Percentiles rank a stretch among this genome's conserved stretches.
phyloP scores from a whole-genome alignment of 2,888 invertebrate genomes.

The Sinotaia quadrata region DNA sequence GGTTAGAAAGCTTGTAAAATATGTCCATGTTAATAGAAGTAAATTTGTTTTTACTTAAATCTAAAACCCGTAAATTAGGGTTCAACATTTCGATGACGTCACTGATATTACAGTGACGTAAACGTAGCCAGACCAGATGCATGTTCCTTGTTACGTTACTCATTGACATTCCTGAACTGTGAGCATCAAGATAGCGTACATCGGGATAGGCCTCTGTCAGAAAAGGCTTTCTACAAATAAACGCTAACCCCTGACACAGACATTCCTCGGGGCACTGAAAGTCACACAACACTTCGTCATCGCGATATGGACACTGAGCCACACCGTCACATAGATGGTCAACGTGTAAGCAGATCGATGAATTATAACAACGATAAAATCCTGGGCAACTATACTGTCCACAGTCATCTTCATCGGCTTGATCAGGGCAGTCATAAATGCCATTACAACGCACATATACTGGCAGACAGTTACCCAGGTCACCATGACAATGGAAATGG shows the following conservation, averaged over 20 bases:
- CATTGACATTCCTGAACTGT: neutral
- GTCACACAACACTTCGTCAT: no score
- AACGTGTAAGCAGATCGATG: neutral
- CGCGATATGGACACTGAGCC: slow-evolving; percentile 7
- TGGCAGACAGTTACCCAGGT: no score
- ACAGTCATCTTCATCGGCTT: neutral
- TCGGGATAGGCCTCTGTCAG: neutral
- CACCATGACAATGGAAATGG: slow-evolving; percentile 10
- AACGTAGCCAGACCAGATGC: neutral
- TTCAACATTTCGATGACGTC: no score
- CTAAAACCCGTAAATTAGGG: neutral
- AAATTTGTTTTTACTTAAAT: no score
- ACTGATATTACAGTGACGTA: neutral
- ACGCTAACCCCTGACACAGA: no score
- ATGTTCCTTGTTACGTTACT: neutral
- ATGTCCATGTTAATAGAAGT: neutral
- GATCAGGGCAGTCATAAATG: slow-evolving; percentile 6
- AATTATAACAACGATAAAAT: no score
- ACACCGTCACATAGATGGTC: neutral
- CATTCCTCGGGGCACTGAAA: no score
- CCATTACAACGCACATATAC: no score
- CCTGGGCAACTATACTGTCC: no score
- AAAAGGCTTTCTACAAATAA: neutral
- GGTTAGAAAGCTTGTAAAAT: neutral
- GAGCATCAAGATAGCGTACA: slow-evolving; percentile 1